These are phyloP conservation scores for Sphaerophoria taeniata DNA, from an alignment of 2,888 invertebrate genomes.

Conservation along the genomic window DNA sequence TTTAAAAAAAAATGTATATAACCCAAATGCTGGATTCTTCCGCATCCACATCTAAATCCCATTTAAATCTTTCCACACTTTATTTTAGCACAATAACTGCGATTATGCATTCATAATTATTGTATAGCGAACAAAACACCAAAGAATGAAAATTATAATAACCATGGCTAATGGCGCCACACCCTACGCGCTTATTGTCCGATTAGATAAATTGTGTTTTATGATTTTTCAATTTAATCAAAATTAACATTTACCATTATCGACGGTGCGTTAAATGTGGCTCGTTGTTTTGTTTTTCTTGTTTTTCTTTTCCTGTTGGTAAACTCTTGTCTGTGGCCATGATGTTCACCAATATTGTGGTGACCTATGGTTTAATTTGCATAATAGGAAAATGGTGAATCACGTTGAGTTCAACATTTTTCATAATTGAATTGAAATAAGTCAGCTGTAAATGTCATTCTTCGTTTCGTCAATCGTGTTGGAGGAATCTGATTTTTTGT, in stretches of 20 bases:
- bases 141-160: conserved; percentile 15
- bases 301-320: conserved; percentile 14
- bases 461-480: conserved; percentile 46
- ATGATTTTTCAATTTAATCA: conserved; percentile 71
- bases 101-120: no score
- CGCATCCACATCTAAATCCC: conserved; percentile 24
- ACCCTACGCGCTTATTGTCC: conserved; percentile 53
- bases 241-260: conserved; percentile 73
- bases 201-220: conserved; percentile 73
- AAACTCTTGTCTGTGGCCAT: conserved; percentile 36
- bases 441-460: conserved; percentile 72
- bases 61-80: conserved; percentile 34
- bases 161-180: conserved; percentile 46
- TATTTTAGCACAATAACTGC: conserved; percentile 13
- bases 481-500: conserved; percentile 7
- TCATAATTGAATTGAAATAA: conserved; percentile 73
- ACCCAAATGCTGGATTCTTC: conserved; percentile 12
- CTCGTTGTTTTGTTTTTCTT: conserved; percentile 41
- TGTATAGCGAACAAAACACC: conserved; percentile 30
- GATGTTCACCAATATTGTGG: conserved; percentile 56
- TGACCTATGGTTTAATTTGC: conserved; percentile 66
- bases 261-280: conserved; percentile 71
- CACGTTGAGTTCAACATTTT: conserved; percentile 64
- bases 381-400: conserved; percentile 68
- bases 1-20: conserved; percentile 9